These are phyloP conservation scores for Rhinella marina DNA, from an alignment of 2,797 vertebrate species.

Conservation along the genomic window DNA sequence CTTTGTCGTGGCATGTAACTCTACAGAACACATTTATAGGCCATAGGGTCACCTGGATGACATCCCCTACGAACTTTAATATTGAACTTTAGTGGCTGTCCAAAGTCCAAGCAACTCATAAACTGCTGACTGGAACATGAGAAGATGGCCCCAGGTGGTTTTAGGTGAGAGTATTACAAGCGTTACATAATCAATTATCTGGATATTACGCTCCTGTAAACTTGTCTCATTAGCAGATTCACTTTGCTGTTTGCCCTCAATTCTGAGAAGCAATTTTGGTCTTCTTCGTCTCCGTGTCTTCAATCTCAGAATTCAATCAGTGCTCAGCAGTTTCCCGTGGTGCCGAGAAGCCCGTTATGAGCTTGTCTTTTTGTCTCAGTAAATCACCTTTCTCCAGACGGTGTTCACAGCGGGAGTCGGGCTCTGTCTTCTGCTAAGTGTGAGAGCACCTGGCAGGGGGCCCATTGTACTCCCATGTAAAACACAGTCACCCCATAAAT, in stretches of 20 bases:
- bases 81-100: background rate
- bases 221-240: background rate
- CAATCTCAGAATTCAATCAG: slow-evolving; percentile 14
- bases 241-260: background rate
- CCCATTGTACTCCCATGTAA: background rate
- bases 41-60: background rate
- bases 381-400: slow-evolving; percentile 6
- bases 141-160: background rate
- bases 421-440: background rate
- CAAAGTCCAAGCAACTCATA: background rate
- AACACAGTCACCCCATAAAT: background rate
- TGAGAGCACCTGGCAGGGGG: background rate
- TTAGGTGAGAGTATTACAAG: background rate
- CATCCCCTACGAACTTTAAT: background rate
- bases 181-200: background rate
- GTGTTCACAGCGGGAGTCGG: background rate
- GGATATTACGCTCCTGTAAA: background rate
- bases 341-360: background rate
- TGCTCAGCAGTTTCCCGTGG: slow-evolving; percentile 1
- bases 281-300: background rate
- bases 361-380: background rate
- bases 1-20: too few species aligned
- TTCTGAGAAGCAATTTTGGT: slow-evolving; percentile 1
- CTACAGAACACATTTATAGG: too few species aligned
- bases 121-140: background rate